Evolutionary conservation across 2,113 vertebrate genomes (phyloP).

Genomic region (Chionomys nivalis): DNA sequence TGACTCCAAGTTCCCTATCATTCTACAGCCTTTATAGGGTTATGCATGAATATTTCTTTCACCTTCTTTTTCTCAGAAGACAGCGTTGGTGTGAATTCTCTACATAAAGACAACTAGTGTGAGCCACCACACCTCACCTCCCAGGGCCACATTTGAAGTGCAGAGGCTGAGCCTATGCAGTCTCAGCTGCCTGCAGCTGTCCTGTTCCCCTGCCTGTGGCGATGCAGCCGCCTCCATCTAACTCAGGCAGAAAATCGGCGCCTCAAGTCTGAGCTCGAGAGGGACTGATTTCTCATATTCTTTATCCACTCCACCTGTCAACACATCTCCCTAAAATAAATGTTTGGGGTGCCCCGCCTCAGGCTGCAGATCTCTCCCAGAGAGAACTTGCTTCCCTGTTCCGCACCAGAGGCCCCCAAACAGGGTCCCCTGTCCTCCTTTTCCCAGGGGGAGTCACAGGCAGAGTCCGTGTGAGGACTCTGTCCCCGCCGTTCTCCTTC

Average conservation of each 20-base stretch:
- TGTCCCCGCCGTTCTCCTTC: neutral
- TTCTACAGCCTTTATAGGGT: neutral
- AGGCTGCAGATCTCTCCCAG: neutral
- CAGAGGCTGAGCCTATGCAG: neutral
- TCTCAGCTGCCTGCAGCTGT: neutral
- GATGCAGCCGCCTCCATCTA: neutral
- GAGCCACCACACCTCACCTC: neutral
- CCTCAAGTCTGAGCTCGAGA: neutral
- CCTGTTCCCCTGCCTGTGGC: neutral
- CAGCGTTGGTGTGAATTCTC: neutral
- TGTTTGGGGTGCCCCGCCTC: neutral
- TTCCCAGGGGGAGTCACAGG: neutral
- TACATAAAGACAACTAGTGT: neutral
- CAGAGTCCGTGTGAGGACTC: neutral
- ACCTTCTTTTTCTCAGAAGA: neutral
- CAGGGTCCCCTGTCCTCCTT: neutral
- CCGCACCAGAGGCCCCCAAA: neutral
- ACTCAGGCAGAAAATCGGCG: neutral
- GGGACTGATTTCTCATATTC: neutral
- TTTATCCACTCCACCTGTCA: neutral
- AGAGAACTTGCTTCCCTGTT: neutral
- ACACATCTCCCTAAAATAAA: neutral
- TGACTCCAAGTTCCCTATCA: neutral
- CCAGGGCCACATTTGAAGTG: too few species aligned
- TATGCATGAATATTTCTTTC: constrained; percentile 4